Base-by-base conservation (phyloP, 2,113 vertebrate species). In the Otolemur garnettii region DNA sequence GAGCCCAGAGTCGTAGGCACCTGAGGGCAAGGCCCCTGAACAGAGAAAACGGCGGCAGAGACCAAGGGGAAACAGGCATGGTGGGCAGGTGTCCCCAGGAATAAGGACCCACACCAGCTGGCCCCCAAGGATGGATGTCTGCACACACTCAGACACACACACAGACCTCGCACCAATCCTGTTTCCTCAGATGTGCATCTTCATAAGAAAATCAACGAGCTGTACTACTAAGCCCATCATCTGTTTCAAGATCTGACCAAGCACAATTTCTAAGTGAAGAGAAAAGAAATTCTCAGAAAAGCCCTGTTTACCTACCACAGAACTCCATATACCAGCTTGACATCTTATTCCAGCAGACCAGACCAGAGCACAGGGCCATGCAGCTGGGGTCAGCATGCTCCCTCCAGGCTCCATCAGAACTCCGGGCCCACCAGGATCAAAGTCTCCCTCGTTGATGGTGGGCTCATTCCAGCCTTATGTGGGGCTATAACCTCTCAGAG, bases 381-480 rank as follows among this genome's bases (percentile, higher is more conserved):
- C 9, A 62, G 28, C 92, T 53, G 33, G 19, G 64, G 30, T 69
- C n/a, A 42, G 87, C 5, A 1, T 86, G 79, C 83, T 96, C 59
- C 72, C 21, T 38, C 66, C 21, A 53, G 33, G 22, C 87, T 59
- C 64, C 30, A 42, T 42, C 24, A 59, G 64, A 87, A 19, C 77
- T 94, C 95, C 74, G 53, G 30, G 50, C n/a, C 90, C 59, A 26
- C 22, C 35, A 0, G 14, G 59, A n/a, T 53, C 11, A 74, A 94
- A 10, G 64, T 77, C 59, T 81, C 79, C 64, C 53, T 82, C 80
- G 50, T 90, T 86, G 50, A 24, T 21, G 28, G 91, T 11, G 0
- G 92, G 95, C 77, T 89, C 84, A 7, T 26, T 87, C 80, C 75
- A 96, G 90, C 55, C 91, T 53, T 24, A 72, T 15, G 10, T 64